Base-by-base conservation (phyloP, 2,797 vertebrate species). In the Neostethus bicornis region DNA sequence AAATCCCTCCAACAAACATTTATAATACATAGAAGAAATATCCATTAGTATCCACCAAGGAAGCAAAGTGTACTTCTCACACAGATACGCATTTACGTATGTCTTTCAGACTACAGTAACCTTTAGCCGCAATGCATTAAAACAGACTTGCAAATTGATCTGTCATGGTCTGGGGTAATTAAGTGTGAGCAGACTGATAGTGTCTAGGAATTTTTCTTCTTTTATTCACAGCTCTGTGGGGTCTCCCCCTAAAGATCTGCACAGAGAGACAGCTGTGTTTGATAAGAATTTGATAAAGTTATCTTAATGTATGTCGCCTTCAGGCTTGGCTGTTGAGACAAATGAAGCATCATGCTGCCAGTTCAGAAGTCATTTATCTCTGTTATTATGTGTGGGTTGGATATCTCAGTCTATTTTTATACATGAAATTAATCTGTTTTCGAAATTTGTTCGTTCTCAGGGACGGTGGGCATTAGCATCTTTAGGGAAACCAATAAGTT, bases 281-380 rank as follows among this genome's bases (percentile, higher is more conserved):
- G 25, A 26, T 50, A 62, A 20, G 31, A 24, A 28, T 65, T 79
- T 77, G 56, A 50, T 80, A 42, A 42, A 39, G 42, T 19, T 38
- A 28, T 57, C 45, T 12, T 23, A 63, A n/a, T 26, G 25, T 59
- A 38, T 9, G 5, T 59, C 61, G 46, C 48, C 71, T 68, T 56
- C 50, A 42, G 80, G 73, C 55, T 57, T 46, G 23, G 68, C 70
- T 46, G 11, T n/a, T 1, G 21, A 20, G 21, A 39, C 4, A 3
- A 6, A 49, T 25, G 24, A 5, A 21, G 24, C 39, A 45, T 29
- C n/a, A 26, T 6, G 8, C 19, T 45, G n/a, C 59, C n/a, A 17
- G 4, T 0, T 0, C 39, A 20, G 7, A 60, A 53, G 48, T 29
- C 28, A 0, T 21, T 26, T 26, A 2, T 6, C 3, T 7, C 25